Percentiles rank a stretch among this genome's conserved stretches.
Evolutionary conservation across 2,888 invertebrate genomes (phyloP).

Genomic region (Tanytarsus gracilentus): DNA sequence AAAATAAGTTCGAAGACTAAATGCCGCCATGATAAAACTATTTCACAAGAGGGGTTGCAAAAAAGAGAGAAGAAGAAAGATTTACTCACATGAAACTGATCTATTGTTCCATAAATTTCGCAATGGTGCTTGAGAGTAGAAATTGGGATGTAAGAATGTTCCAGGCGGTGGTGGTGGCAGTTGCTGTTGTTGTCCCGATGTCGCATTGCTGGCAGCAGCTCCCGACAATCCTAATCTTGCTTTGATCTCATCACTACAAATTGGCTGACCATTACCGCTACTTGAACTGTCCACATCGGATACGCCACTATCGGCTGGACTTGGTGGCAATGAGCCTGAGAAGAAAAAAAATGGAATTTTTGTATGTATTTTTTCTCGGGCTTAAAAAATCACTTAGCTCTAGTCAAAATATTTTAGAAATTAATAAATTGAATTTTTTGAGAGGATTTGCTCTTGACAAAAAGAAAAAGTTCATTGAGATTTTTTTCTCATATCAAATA

Average conservation of each 20-base stretch:
- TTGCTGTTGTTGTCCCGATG: slow-evolving; percentile 34
- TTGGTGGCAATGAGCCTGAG: slow-evolving; percentile 88
- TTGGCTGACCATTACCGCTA: slow-evolving; percentile 56
- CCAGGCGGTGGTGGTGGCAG: slow-evolving; percentile 41
- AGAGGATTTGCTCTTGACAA: slow-evolving; percentile 7
- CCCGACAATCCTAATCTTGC: slow-evolving; percentile 71
- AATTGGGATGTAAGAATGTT: slow-evolving; percentile 55
- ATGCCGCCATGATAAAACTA: not conserved
- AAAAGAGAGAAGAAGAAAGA: not conserved
- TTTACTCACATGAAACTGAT: slow-evolving; percentile 43
- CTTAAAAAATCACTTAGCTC: not conserved
- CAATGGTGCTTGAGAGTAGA: slow-evolving; percentile 53
- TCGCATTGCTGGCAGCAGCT: slow-evolving; percentile 44
- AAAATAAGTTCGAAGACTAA: not conserved
- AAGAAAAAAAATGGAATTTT: slow-evolving; percentile 27
- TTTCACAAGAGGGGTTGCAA: slow-evolving; percentile 3
- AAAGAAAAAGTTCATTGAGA: not conserved
- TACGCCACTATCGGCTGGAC: slow-evolving; percentile 94
- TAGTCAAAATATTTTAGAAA: slow-evolving; percentile 26
- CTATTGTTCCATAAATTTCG: slow-evolving; percentile 44
- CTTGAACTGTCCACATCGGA: slow-evolving; percentile 95
- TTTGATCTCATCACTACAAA: slow-evolving; percentile 66
- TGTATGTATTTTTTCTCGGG: not conserved
- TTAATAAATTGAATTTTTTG: too few species aligned
- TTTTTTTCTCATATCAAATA: not conserved